These are phyloP conservation scores for Agraylea sexmaculata DNA, from an alignment of 1,140 invertebrate species.

Conservation along the genomic window DNA sequence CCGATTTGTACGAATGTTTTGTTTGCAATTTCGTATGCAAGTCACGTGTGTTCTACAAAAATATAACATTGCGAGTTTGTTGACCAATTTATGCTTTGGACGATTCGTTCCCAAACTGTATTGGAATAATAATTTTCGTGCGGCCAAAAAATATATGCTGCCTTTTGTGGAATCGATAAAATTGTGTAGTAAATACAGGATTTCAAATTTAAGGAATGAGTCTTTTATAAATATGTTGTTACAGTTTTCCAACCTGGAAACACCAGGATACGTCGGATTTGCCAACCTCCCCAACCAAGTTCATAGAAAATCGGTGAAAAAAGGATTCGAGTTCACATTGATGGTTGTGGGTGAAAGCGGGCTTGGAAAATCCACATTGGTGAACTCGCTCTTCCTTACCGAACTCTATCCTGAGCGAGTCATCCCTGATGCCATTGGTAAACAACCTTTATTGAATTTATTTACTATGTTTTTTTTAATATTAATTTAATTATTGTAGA, in stretches of 20 bases:
- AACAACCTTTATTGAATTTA: conserved; percentile 21
- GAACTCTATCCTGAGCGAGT: conserved; percentile 86
- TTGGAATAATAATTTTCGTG: not conserved
- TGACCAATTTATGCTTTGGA: too few species aligned
- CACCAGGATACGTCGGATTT: conserved; percentile 83
- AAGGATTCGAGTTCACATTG: conserved; percentile 94
- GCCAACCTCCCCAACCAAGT: conserved; percentile 95
- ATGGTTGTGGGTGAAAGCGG: conserved; percentile 98
- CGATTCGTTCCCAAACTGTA: too few species aligned
- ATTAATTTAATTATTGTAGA: conserved; percentile 44
- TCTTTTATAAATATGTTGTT: conserved; percentile 22
- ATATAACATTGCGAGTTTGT: too few species aligned
- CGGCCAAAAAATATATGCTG: not conserved
- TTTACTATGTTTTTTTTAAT: conserved; percentile 4
- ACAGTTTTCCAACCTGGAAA: conserved; percentile 70
- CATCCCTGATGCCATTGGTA: conserved; percentile 75
- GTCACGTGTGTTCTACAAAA: too few species aligned
- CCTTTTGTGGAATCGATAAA: too few species aligned
- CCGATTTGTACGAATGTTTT: too few species aligned
- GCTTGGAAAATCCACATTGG: conserved; percentile 93
- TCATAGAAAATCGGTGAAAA: conserved; percentile 91
- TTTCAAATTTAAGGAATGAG: conserved; percentile 11
- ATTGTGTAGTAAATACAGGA: conserved; percentile 7
- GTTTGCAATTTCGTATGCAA: too few species aligned
- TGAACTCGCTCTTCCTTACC: conserved; percentile 95